Evolutionary conservation across 2,113 vertebrate species (phyloP).

Genomic region (Marcusenius ussheri): DNA sequence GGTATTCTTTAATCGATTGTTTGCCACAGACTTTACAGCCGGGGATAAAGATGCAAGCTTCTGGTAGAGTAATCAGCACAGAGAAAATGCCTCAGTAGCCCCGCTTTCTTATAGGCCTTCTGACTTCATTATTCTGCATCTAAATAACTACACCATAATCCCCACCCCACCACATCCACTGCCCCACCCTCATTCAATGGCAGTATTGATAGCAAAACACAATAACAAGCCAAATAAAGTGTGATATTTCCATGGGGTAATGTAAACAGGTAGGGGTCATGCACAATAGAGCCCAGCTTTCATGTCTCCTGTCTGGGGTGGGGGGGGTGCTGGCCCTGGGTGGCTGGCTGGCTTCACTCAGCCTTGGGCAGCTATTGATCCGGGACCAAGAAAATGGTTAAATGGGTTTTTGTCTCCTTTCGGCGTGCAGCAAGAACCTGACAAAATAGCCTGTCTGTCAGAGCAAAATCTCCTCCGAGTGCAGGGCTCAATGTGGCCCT

Average conservation of each 20-base stretch:
- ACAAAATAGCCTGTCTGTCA: slow-evolving; percentile 25
- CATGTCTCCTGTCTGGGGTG: slow-evolving; percentile 10
- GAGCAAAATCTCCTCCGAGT: slow-evolving; percentile 15
- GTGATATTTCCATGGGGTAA: not conserved
- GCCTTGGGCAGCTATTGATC: slow-evolving; percentile 42
- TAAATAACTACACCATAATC: slow-evolving; percentile 33
- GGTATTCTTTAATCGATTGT: not conserved
- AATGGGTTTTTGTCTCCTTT: slow-evolving; percentile 45
- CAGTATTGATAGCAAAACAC: slow-evolving; percentile 14
- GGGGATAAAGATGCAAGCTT: slow-evolving; percentile 21
- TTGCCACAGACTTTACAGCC: not conserved
- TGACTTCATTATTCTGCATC: slow-evolving; percentile 43
- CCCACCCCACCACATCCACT: not conserved
- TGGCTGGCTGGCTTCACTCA: slow-evolving; percentile 29
- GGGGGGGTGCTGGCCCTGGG: slow-evolving; percentile 26
- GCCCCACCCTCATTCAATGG: slow-evolving; percentile 16
- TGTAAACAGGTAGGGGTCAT: slow-evolving; percentile 17
- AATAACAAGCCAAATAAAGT: slow-evolving; percentile 23
- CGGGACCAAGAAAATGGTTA: slow-evolving; percentile 33
- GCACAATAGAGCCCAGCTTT: slow-evolving; percentile 13
- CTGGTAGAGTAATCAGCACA: not conserved
- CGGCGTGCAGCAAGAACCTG: slow-evolving; percentile 22
- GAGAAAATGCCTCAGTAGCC: slow-evolving; percentile 17
- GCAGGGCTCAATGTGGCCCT: slow-evolving; percentile 39
- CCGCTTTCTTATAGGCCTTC: slow-evolving; percentile 23